Conservation (phyloP, 1,140 invertebrate species). For the Leptoteleia sp. region DNA sequence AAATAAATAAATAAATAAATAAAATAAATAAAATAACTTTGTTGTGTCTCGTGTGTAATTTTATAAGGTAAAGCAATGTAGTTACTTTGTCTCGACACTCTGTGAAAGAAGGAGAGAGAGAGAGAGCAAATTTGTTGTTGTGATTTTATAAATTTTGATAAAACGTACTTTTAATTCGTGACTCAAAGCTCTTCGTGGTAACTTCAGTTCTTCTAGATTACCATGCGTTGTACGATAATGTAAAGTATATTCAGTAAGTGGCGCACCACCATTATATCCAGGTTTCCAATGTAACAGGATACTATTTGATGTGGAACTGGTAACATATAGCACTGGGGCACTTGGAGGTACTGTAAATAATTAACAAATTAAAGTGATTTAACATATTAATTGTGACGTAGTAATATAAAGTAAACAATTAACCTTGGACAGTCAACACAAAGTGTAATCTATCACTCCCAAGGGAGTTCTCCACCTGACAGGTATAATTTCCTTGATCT, state of each 20-base stretch:
- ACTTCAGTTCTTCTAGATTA: slow-evolving; percentile 84
- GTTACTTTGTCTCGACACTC: too few species aligned
- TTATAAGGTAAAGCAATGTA: too few species aligned
- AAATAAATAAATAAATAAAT: too few species aligned
- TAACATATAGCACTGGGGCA: slow-evolving; percentile 86
- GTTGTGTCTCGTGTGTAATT: too few species aligned
- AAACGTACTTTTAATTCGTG: slow-evolving; percentile 84
- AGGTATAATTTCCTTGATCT: slow-evolving; percentile 89
- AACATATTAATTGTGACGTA: too few species aligned
- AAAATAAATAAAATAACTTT: too few species aligned
- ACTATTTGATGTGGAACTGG: slow-evolving; percentile 86
- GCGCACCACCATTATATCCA: slow-evolving; percentile 86
- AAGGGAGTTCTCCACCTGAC: slow-evolving; percentile 87
- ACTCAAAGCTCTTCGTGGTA: slow-evolving; percentile 84
- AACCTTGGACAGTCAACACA: slow-evolving; percentile 84
- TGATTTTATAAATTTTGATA: neutral
- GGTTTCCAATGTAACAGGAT: slow-evolving; percentile 87
- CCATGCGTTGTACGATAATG: slow-evolving; percentile 85
- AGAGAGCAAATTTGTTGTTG: too few species aligned
- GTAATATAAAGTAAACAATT: slow-evolving; percentile 4
- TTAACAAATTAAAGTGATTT: neutral
- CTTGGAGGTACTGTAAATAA: slow-evolving; percentile 83
- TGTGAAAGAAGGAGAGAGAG: too few species aligned
- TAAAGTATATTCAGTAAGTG: slow-evolving; percentile 85
- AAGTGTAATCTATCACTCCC: slow-evolving; percentile 85